Evolutionary conservation across 2,113 vertebrate genomes (phyloP).

Genomic region (Petromus typicus): DNA sequence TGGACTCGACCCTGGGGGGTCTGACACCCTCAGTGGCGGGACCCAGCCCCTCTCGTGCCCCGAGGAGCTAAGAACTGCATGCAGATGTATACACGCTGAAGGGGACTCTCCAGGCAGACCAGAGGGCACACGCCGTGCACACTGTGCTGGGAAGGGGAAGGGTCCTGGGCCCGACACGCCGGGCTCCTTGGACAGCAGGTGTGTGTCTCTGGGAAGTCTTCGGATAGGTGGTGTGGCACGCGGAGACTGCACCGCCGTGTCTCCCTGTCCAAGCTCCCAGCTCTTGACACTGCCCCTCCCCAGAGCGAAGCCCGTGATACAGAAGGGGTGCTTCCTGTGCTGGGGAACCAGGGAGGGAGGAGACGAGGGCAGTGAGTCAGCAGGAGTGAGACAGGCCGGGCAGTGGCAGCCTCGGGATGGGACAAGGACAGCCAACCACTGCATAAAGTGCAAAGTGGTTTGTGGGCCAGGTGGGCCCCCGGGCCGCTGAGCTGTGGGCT

Average conservation of each 20-base stretch:
- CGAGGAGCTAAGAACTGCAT: background rate
- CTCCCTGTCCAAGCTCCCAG: background rate
- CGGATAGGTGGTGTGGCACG: background rate
- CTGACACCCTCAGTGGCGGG: no score
- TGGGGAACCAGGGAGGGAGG: no score
- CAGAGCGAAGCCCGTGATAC: background rate
- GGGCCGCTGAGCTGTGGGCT: rapidly evolving
- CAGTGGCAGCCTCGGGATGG: background rate
- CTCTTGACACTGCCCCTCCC: background rate
- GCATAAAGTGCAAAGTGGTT: background rate
- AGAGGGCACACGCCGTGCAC: background rate
- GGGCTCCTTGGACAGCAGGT: background rate
- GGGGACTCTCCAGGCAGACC: rapidly evolving
- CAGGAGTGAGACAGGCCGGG: background rate
- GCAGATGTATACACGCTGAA: rapidly evolving
- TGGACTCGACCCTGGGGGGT: background rate
- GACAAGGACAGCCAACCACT: background rate
- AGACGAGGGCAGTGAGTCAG: background rate
- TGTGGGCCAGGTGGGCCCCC: rapidly evolving
- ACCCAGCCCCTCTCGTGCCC: background rate
- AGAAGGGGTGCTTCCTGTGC: background rate
- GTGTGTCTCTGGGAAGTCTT: background rate
- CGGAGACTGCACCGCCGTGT: background rate
- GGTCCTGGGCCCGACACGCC: no score
- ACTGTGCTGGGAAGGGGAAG: background rate